These are phyloP conservation scores for Pardalotus punctatus DNA, from an alignment of 2,113 vertebrate species.

Conservation along the genomic window DNA sequence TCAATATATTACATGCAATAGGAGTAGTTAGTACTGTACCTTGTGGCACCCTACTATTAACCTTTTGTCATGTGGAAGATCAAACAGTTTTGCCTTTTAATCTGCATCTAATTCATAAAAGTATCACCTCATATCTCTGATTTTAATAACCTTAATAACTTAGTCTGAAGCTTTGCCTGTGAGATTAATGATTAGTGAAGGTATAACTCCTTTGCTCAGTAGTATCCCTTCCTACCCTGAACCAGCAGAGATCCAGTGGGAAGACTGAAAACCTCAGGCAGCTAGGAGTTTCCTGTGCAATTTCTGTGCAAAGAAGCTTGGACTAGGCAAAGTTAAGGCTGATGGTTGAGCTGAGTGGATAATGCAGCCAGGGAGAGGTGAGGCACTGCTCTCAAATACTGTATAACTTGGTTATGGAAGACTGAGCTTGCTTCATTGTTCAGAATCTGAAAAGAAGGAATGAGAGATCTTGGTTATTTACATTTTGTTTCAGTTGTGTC, in stretches of 20 bases:
- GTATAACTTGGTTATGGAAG: neutral
- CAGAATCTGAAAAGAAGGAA: neutral
- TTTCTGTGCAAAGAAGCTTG: neutral
- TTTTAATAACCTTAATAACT: neutral
- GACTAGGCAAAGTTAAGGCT: neutral
- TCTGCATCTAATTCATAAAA: slow-evolving; percentile 7
- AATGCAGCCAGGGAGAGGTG: neutral
- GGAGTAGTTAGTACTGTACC: neutral
- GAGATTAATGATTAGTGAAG: neutral
- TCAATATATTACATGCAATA: neutral
- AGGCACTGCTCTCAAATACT: neutral
- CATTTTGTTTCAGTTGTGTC: neutral
- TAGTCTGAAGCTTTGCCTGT: neutral
- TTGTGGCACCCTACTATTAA: neutral
- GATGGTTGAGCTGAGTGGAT: neutral
- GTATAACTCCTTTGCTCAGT: neutral
- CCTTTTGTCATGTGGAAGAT: slow-evolving; percentile 15
- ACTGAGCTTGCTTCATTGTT: neutral
- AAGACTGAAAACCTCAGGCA: neutral
- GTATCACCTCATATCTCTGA: neutral
- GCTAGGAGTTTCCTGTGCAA: neutral
- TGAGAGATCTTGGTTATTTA: neutral
- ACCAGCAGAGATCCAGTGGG: neutral
- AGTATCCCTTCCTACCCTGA: neutral
- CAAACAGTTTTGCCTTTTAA: slow-evolving; percentile 9